These are phyloP conservation scores for Rhinichthys osculus DNA, from an alignment of 2,797 vertebrate species.

Conservation along the genomic window DNA sequence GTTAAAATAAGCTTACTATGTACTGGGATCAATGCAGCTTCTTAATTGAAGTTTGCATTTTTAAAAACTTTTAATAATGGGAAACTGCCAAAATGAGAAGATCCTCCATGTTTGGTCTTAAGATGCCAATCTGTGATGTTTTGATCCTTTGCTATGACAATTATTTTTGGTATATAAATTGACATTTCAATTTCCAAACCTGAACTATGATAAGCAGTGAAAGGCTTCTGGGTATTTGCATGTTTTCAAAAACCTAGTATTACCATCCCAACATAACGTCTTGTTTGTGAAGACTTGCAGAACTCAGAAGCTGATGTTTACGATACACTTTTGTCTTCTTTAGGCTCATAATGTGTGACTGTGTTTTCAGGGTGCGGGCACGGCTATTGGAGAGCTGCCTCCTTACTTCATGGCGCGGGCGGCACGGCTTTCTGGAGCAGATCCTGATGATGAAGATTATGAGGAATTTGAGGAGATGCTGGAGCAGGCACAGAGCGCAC, in stretches of 20 bases:
- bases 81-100: not conserved
- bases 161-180: not conserved
- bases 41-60: not conserved
- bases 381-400: constrained; percentile 96
- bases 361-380: constrained; percentile 88
- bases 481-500: constrained; percentile 89
- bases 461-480: constrained; percentile 99
- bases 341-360: constrained; percentile 35
- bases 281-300: not conserved
- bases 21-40: not conserved
- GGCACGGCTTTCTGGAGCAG: constrained; percentile 92
- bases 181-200: not conserved
- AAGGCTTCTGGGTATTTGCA: not conserved
- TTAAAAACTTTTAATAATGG: not conserved
- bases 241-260: not conserved
- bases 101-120: not conserved
- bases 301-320: not conserved
- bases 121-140: not conserved
- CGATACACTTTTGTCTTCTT: not conserved
- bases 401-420: constrained; percentile 98
- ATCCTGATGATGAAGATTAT: constrained; percentile 97
- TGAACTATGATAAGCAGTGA: not conserved
- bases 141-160: not conserved
- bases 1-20: not conserved
- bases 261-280: not conserved